phyloP scores from a whole-genome alignment of 2,113 vertebrate species.

The Azemiops feae region DNA sequence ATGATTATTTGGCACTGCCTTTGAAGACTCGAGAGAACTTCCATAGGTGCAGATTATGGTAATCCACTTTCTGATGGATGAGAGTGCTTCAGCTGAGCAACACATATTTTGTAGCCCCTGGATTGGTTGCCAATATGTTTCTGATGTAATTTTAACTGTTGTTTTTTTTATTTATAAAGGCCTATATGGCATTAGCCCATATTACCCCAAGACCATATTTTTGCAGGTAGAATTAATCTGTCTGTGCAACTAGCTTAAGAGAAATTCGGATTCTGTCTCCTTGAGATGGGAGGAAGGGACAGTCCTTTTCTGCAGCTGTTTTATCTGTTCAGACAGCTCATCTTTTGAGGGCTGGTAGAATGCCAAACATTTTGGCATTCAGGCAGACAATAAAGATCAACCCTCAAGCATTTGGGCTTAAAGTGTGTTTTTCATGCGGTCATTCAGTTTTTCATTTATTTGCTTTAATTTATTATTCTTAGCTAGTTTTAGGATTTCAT shows the following conservation, averaged over 20 bases:
- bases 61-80: neutral
- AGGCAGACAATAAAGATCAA: neutral
- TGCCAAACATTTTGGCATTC: neutral
- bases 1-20: neutral
- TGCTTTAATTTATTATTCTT: neutral
- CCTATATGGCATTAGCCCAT: neutral
- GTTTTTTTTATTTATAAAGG: neutral
- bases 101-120: neutral
- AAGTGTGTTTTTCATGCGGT: neutral
- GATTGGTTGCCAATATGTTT: neutral
- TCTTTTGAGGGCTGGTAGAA: neutral
- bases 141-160: neutral
- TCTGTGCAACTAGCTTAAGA: neutral
- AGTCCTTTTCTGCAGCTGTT: neutral
- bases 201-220: neutral
- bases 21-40: neutral
- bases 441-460: neutral
- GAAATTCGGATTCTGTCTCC: neutral
- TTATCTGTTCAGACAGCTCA: neutral
- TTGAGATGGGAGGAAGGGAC: neutral
- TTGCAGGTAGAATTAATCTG: neutral
- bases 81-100: neutral
- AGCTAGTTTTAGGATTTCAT: neutral
- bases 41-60: neutral
- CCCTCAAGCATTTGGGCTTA: neutral